phyloP scores from a whole-genome alignment of 2,113 vertebrate species.

The Hucho hucho region DNA sequence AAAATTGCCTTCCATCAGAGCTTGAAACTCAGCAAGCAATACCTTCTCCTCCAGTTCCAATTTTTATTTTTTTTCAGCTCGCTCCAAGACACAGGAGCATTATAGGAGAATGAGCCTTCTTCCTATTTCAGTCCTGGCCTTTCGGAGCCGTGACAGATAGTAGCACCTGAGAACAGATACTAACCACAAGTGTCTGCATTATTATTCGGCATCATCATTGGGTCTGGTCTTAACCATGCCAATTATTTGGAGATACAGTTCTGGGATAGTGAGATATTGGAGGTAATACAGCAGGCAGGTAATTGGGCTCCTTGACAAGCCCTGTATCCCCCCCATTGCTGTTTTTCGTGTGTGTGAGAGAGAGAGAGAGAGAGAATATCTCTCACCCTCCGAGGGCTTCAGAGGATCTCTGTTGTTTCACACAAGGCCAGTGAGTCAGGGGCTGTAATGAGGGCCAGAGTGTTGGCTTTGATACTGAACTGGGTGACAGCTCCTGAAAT shows the following conservation, averaged over 20 bases:
- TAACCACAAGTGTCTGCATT: neutral
- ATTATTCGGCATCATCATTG: neutral
- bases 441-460: slow-evolving; percentile 42
- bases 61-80: too few species aligned
- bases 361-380: too few species aligned
- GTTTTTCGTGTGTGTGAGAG: slow-evolving; percentile 17
- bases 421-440: slow-evolving; percentile 45
- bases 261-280: slow-evolving; percentile 49
- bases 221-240: slow-evolving; percentile 17
- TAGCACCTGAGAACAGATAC: neutral
- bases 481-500: neutral
- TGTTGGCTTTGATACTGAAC: neutral
- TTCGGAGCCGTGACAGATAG: neutral
- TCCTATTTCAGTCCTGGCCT: too few species aligned
- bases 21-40: too few species aligned
- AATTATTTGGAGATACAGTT: slow-evolving; percentile 45
- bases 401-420: slow-evolving; percentile 34
- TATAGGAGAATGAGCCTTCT: too few species aligned
- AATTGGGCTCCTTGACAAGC: slow-evolving; percentile 54
- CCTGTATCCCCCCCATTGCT: neutral
- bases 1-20: too few species aligned
- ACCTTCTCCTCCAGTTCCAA: too few species aligned
- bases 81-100: too few species aligned
- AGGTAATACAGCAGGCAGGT: slow-evolving; percentile 51
- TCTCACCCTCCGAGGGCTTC: too few species aligned